Conservation (phyloP, 2,113 vertebrate genomes). For the Delphinapterus leucas region DNA sequence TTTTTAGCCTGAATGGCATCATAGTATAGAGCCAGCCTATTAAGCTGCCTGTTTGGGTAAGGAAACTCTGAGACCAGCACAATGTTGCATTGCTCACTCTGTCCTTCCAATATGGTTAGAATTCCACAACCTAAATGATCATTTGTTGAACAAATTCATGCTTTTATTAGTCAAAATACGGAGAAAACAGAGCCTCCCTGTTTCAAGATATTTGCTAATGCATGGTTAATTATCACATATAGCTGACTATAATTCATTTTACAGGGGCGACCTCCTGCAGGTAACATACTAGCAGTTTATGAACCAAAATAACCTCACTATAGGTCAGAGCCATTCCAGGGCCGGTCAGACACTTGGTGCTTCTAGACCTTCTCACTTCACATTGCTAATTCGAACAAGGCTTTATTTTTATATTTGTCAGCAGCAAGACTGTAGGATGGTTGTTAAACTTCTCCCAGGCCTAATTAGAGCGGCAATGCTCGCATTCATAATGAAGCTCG, state of each 20-base stretch:
- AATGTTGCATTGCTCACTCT: slow-evolving; percentile 88
- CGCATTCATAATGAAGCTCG: slow-evolving; percentile 91
- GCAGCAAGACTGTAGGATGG: slow-evolving; percentile 91
- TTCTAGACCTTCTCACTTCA: slow-evolving; percentile 90
- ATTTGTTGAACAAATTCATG: slow-evolving; percentile 93
- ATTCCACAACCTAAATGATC: slow-evolving; percentile 90
- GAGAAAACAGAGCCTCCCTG: slow-evolving; percentile 89
- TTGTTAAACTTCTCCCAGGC: slow-evolving; percentile 93
- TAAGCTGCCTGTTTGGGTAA: slow-evolving; percentile 89
- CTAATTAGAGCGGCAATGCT: slow-evolving; percentile 94
- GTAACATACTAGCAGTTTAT: slow-evolving; percentile 89
- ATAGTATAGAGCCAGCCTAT: slow-evolving; percentile 87
- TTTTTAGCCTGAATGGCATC: slow-evolving; percentile 86
- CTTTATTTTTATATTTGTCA: slow-evolving; percentile 95
- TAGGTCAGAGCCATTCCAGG: slow-evolving; percentile 88
- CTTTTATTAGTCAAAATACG: slow-evolving; percentile 90
- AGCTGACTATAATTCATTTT: slow-evolving; percentile 92
- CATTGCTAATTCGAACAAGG: slow-evolving; percentile 95
- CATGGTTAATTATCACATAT: slow-evolving; percentile 92
- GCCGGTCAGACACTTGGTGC: slow-evolving; percentile 88
- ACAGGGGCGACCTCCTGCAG: slow-evolving; percentile 89
- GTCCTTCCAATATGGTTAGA: slow-evolving; percentile 88
- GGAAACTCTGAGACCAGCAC: slow-evolving; percentile 86
- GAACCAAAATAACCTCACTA: slow-evolving; percentile 92
- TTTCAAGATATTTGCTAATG: slow-evolving; percentile 91